A percentile compares a stretch with the other conserved stretches of the same genome.
These are phyloP conservation scores for Chaetodon trifascialis DNA, from an alignment of 2,113 vertebrate genomes.

Conservation along the genomic window DNA sequence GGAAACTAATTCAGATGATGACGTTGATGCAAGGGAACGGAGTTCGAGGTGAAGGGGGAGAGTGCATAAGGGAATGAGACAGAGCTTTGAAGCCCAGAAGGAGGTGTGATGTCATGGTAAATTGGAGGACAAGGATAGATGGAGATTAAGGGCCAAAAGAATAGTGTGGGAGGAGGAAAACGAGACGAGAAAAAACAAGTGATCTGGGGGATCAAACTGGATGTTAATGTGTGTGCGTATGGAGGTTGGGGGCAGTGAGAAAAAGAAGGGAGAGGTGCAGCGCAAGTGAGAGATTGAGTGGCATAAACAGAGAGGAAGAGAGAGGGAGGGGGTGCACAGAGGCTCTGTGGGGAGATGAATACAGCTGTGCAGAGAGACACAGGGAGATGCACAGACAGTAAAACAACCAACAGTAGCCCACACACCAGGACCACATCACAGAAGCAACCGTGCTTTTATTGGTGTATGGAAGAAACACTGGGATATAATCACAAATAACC, in stretches of 20 bases:
- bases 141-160: conserved; percentile 52
- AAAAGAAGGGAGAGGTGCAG: conserved; percentile 24
- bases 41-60: conserved; percentile 36
- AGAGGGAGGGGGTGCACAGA: conserved; percentile 40
- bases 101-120: conserved; percentile 54
- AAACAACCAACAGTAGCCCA: conserved; percentile 56
- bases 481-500: conserved; percentile 34
- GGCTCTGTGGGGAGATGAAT: conserved; percentile 62
- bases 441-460: conserved; percentile 29
- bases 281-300: conserved; percentile 61
- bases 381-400: conserved; percentile 57
- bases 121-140: conserved; percentile 28
- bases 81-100: conserved; percentile 48
- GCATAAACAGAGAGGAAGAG: conserved; percentile 31
- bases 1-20: conserved; percentile 33
- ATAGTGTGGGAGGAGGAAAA: conserved; percentile 7
- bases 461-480: conserved; percentile 12
- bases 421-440: conserved; percentile 34
- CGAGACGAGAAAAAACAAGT: not conserved
- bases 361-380: conserved; percentile 65
- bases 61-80: conserved; percentile 32
- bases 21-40: conserved; percentile 50
- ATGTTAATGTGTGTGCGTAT: conserved; percentile 6
- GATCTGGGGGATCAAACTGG: conserved; percentile 22
- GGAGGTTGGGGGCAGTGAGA: conserved; percentile 10